Evolutionary conservation across 2,888 invertebrate genomes (phyloP).

Genomic region (Perithous albicinctus): DNA sequence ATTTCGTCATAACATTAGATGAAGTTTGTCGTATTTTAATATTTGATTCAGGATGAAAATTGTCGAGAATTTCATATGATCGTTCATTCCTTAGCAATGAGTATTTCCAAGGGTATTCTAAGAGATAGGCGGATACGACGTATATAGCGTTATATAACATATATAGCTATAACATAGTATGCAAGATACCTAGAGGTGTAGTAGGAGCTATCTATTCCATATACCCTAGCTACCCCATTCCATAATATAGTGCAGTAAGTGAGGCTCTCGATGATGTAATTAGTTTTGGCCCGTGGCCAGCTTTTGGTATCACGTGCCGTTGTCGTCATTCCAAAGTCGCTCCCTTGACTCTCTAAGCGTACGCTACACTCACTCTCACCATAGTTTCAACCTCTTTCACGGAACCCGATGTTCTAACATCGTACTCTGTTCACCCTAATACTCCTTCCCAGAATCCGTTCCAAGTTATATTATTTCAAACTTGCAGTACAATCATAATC

Average conservation of each 20-base stretch:
- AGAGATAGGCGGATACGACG: not conserved
- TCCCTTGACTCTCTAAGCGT: not conserved
- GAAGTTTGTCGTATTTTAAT: not conserved
- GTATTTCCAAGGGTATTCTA: not conserved
- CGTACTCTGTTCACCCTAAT: conserved; percentile 12
- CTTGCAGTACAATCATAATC: not conserved
- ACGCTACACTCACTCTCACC: not conserved
- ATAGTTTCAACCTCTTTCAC: conserved; percentile 24
- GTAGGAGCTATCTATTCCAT: conserved; percentile 44
- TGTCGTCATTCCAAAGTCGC: conserved; percentile 52
- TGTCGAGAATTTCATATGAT: not conserved
- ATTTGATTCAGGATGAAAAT: not conserved
- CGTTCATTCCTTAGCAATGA: not conserved
- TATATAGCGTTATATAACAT: conserved; percentile 18
- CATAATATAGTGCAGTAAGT: conserved; percentile 49
- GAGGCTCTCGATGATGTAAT: conserved; percentile 65
- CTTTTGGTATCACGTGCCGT: conserved; percentile 60
- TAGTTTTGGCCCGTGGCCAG: conserved; percentile 64
- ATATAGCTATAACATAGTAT: not conserved
- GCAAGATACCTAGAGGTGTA: conserved; percentile 9
- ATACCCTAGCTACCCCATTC: conserved; percentile 19
- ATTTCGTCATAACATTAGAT: not conserved
- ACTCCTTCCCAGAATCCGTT: not conserved
- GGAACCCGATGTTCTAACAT: not conserved
- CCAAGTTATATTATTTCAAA: not conserved